Percentiles rank a stretch among this genome's conserved stretches.
Conservation (phyloP, 2,888 invertebrate genomes). For the Brachyptera risi region DNA sequence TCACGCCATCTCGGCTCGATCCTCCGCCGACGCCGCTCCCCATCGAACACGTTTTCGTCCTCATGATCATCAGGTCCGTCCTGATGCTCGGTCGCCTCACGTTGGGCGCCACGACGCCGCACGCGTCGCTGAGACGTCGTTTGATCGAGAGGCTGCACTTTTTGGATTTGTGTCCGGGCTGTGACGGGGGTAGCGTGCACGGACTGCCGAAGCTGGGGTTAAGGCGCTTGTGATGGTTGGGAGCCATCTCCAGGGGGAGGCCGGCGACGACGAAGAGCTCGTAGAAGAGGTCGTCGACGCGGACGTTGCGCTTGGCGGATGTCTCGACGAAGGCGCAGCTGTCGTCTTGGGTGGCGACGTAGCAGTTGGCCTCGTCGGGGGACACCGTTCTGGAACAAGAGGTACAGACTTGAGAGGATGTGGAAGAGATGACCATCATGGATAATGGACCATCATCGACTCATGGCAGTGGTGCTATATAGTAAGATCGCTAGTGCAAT, state of each 20-base stretch:
- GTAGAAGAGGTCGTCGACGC: conserved; percentile 80
- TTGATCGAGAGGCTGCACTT: conserved; percentile 78
- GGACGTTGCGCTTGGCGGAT: conserved; percentile 75
- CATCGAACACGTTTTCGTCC: conserved; percentile 60
- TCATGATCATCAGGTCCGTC: conserved; percentile 84
- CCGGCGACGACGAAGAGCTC: conserved; percentile 79
- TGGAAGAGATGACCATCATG: too few relatives aligned
- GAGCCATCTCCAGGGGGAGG: conserved; percentile 83
- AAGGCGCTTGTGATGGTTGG: conserved; percentile 78
- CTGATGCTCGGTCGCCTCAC: conserved; percentile 82
- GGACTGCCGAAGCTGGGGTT: conserved; percentile 68
- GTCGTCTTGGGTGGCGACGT: conserved; percentile 71
- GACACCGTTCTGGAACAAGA: conserved; percentile 61
- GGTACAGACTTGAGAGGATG: not conserved
- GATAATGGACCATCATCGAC: too few relatives aligned
- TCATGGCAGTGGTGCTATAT: too few relatives aligned
- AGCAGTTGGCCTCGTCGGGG: conserved; percentile 71
- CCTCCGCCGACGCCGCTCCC: conserved; percentile 20
- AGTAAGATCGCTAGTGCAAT: too few relatives aligned
- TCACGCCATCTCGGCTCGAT: conserved; percentile 40
- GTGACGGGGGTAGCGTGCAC: conserved; percentile 66
- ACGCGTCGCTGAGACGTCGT: conserved; percentile 77
- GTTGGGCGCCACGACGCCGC: conserved; percentile 85
- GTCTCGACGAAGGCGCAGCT: conserved; percentile 77
- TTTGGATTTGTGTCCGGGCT: conserved; percentile 61